These are phyloP conservation scores for Macrochelys suwanniensis DNA, from an alignment of 2,797 vertebrate genomes.

Conservation along the genomic window DNA sequence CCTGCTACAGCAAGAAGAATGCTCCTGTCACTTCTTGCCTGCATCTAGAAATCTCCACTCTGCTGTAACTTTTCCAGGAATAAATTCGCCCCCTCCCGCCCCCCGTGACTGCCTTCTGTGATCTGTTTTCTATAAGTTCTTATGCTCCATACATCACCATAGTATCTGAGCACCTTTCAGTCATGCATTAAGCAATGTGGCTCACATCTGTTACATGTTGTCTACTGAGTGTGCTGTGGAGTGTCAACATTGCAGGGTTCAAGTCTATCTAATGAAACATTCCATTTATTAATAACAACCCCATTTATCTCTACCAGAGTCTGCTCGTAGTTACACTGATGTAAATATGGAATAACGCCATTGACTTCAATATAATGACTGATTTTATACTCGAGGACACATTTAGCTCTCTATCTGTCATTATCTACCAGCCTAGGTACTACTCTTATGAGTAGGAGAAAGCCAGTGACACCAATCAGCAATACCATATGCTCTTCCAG, in stretches of 20 bases:
- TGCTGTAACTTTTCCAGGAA: neutral
- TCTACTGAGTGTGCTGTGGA: neutral
- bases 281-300: neutral
- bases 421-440: neutral
- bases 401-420: neutral
- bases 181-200: neutral
- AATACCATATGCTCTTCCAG: neutral
- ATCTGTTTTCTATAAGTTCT: neutral
- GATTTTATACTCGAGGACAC: neutral
- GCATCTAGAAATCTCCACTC: neutral
- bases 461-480: neutral
- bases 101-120: neutral
- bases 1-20: neutral
- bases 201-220: neutral
- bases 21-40: neutral
- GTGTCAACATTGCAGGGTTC: neutral
- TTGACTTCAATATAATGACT: neutral
- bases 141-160: neutral
- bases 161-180: neutral
- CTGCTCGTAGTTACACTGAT: neutral
- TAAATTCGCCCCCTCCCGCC: neutral
- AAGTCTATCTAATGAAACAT: neutral
- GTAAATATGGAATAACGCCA: neutral
- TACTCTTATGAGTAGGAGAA: fast-evolving
- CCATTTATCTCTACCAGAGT: neutral